phyloP scores from a whole-genome alignment of 2,797 vertebrate genomes.

The Fistularia commersonii region DNA sequence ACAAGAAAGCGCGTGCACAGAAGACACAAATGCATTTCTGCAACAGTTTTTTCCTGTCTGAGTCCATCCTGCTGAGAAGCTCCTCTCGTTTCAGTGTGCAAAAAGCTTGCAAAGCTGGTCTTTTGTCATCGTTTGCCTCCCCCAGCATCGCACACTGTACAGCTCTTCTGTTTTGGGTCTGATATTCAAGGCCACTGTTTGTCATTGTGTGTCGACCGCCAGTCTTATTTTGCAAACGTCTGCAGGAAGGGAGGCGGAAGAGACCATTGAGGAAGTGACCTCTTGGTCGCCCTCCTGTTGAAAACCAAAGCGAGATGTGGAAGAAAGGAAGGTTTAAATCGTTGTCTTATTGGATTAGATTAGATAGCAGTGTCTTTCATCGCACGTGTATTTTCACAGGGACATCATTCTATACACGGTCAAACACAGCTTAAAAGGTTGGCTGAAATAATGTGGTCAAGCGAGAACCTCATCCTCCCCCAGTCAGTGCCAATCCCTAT shows the following conservation, averaged over 20 bases:
- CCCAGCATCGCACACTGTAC: neutral
- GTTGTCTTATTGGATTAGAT: too few species aligned
- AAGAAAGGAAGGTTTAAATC: too few species aligned
- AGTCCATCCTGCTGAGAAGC: slow-evolving; percentile 1
- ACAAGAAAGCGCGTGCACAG: too few species aligned
- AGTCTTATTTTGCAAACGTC: slow-evolving; percentile 24
- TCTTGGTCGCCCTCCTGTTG: slow-evolving; percentile 18
- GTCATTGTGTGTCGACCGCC: slow-evolving; percentile 29
- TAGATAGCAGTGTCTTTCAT: too few species aligned
- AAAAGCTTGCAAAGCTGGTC: slow-evolving; percentile 1
- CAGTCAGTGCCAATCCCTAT: too few species aligned
- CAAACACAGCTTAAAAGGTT: too few species aligned
- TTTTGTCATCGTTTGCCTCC: slow-evolving; percentile 8
- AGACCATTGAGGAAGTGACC: slow-evolving; percentile 41
- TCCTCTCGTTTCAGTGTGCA: neutral
- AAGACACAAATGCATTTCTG: too few species aligned
- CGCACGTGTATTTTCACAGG: too few species aligned
- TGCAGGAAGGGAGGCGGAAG: slow-evolving; percentile 42
- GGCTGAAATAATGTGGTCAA: too few species aligned
- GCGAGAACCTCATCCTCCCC: too few species aligned
- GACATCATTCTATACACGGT: too few species aligned
- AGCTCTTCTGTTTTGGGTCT: slow-evolving; percentile 6
- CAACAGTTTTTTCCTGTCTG: neutral
- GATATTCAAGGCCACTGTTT: slow-evolving; percentile 18
- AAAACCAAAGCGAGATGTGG: too few species aligned